phyloP scores from a whole-genome alignment of 2,113 vertebrate species.

The Puntigrus tetrazona region DNA sequence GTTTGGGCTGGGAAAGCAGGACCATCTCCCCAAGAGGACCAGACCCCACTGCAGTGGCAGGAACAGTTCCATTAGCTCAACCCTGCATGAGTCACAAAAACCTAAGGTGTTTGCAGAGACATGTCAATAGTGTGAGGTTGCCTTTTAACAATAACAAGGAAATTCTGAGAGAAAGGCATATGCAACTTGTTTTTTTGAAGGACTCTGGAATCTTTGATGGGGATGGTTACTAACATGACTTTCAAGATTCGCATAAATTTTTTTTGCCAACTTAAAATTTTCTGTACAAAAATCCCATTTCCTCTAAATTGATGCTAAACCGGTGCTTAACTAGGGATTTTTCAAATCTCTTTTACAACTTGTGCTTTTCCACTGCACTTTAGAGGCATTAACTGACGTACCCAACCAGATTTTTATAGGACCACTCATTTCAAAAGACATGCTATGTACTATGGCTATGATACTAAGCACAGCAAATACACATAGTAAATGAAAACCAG shows the following conservation, averaged over 20 bases:
- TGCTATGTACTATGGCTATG: background rate
- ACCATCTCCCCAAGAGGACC: constrained; percentile 32
- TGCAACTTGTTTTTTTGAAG: background rate
- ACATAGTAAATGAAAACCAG: background rate
- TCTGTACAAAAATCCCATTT: background rate
- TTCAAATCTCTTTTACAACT: background rate
- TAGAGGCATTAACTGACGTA: background rate
- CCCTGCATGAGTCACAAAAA: constrained; percentile 56
- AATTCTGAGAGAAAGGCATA: background rate
- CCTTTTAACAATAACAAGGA: constrained; percentile 37
- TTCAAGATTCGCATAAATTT: background rate
- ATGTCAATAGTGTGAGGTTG: constrained; percentile 26
- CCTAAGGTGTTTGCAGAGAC: constrained; percentile 44
- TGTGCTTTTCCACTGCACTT: background rate
- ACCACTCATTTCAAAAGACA: background rate
- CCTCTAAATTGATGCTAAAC: background rate
- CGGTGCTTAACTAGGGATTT: background rate
- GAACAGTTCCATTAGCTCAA: constrained; percentile 57
- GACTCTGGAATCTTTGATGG: constrained; percentile 50
- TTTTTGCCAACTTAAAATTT: background rate
- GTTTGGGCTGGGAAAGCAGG: constrained; percentile 20
- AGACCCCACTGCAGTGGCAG: constrained; percentile 36
- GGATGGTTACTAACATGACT: background rate
- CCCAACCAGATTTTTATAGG: background rate
- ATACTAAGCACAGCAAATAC: background rate